phyloP scores from a whole-genome alignment of 2,113 vertebrate genomes.

The Tachysurus fulvidraco region DNA sequence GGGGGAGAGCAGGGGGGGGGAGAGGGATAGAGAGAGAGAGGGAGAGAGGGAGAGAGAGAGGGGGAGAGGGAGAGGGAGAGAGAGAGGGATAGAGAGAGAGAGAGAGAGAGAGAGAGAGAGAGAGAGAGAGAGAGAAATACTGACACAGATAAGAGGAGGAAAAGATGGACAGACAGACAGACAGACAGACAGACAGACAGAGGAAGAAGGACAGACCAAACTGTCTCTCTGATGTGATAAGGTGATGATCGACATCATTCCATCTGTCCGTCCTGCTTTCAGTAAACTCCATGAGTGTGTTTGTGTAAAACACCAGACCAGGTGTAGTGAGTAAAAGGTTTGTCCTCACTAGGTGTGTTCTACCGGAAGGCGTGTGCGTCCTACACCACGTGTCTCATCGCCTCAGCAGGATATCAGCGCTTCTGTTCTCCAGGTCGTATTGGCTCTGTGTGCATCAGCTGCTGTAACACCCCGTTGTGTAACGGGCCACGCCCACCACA shows the following conservation, averaged over 20 bases:
- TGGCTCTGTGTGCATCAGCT: slow-evolving; percentile 64
- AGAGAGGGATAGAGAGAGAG: too few species aligned
- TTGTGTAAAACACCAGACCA: neutral
- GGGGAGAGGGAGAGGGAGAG: too few species aligned
- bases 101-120: neutral
- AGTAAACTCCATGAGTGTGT: neutral
- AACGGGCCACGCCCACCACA: slow-evolving; percentile 60
- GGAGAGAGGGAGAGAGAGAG: too few species aligned
- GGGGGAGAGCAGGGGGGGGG: too few species aligned
- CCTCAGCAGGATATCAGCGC: slow-evolving; percentile 60
- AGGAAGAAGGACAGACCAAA: neutral
- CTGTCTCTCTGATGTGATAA: neutral
- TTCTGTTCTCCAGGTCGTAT: slow-evolving; percentile 60
- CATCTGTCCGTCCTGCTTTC: neutral
- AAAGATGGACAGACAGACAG: neutral
- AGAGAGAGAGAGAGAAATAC: neutral
- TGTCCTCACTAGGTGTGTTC: slow-evolving; percentile 50
- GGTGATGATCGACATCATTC: neutral
- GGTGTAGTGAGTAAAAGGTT: neutral
- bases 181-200: neutral
- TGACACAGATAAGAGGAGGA: neutral
- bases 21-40: too few species aligned
- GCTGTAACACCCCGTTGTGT: slow-evolving; percentile 62
- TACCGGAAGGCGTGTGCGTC: slow-evolving; percentile 63
- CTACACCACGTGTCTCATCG: slow-evolving; percentile 61